Conservation (phyloP, 2,888 invertebrate species). For the Diplolepis rosae region DNA sequence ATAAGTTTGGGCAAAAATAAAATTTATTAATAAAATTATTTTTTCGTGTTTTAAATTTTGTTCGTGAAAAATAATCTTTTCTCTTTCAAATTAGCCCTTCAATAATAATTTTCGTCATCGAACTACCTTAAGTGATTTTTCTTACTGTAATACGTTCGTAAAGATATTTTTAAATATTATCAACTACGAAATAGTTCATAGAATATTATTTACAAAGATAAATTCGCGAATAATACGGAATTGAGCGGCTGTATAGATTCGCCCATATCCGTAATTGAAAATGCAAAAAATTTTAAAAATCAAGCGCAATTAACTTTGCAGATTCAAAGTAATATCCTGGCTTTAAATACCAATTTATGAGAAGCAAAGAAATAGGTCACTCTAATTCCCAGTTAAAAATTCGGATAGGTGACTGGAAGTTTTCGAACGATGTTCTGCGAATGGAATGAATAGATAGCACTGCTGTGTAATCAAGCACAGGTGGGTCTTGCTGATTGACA, state of each 20-base stretch:
- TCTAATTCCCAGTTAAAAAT: conserved; percentile 52
- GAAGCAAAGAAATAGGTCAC: conserved; percentile 20
- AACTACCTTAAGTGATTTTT: no score
- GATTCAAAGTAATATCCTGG: conserved; percentile 8
- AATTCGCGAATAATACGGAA: no score
- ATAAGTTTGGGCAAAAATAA: no score
- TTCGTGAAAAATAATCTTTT: no score
- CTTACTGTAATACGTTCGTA: no score
- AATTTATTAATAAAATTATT: no score
- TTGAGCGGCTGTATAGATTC: neutral
- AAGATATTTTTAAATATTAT: no score
- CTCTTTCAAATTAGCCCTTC: no score
- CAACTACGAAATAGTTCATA: no score
- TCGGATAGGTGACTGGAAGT: conserved; percentile 51
- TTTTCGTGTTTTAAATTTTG: no score
- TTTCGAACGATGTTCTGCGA: conserved; percentile 47
- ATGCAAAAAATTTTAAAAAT: neutral
- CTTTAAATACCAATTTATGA: conserved; percentile 11
- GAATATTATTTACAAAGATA: no score
- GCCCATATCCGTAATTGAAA: neutral
- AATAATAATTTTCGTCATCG: no score
- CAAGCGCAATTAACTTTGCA: neutral
- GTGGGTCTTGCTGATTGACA: conserved; percentile 66
- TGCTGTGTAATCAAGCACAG: conserved; percentile 64
- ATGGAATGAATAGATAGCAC: conserved; percentile 45